Percentiles rank a stretch among this genome's conserved stretches.
Conservation (phyloP, 2,888 invertebrate genomes). For the Cerceris ruficornis region DNA sequence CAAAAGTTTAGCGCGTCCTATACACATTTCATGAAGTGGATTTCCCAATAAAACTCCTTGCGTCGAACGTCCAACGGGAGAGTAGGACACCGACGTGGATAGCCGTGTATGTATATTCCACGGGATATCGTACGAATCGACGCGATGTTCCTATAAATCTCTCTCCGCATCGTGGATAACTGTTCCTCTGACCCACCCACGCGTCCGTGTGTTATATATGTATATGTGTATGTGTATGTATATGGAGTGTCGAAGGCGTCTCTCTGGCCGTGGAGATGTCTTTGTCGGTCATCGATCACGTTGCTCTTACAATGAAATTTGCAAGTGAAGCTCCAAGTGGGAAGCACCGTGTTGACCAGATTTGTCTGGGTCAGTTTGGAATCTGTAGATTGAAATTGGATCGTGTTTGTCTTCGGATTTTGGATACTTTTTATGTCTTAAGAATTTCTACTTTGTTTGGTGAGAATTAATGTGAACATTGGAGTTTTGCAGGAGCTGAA, state of each 20-base stretch:
- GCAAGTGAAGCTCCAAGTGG: constrained; percentile 30
- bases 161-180: constrained; percentile 39
- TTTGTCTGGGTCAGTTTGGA: background rate
- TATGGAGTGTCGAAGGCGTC: constrained; percentile 38
- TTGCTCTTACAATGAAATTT: constrained; percentile 34
- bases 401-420: too few species aligned
- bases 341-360: background rate
- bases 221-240: constrained; percentile 16
- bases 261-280: constrained; percentile 38
- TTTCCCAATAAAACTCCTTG: constrained; percentile 55
- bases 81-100: constrained; percentile 5
- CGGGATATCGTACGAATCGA: constrained; percentile 50
- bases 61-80: constrained; percentile 5
- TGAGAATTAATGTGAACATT: too few species aligned
- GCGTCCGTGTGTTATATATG: constrained; percentile 26
- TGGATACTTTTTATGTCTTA: too few species aligned
- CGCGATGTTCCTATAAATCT: constrained; percentile 54
- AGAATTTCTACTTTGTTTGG: too few species aligned
- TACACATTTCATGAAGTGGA: constrained; percentile 52
- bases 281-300: constrained; percentile 55
- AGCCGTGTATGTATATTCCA: constrained; percentile 18
- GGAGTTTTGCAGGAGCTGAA: too few species aligned
- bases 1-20: constrained; percentile 4
- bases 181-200: constrained; percentile 47
- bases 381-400: background rate